Percentiles rank a stretch among this genome's conserved stretches.
These are phyloP conservation scores for Cherax destructor DNA, from an alignment of 1,140 invertebrate genomes.

Conservation along the genomic window DNA sequence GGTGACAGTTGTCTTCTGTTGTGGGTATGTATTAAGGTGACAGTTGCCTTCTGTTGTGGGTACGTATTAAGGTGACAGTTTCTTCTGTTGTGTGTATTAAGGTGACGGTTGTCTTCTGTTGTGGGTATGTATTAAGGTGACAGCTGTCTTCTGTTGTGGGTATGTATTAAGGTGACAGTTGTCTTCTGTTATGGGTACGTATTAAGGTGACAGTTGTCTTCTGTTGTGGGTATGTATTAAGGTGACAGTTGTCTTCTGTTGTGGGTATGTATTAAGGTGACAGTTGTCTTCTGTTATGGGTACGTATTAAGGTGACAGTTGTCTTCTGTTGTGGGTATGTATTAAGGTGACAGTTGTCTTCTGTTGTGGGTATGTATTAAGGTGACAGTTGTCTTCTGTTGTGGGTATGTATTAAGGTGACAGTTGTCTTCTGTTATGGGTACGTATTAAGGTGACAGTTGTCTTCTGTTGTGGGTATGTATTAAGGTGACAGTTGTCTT, in stretches of 20 bases:
- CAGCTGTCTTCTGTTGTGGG: background rate
- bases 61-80: background rate
- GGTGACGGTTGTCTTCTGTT: too few species aligned
- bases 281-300: too few species aligned
- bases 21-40: background rate
- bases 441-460: background rate
- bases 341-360: background rate
- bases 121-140: background rate
- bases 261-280: background rate
- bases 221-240: background rate
- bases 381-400: too few species aligned
- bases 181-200: too few species aligned
- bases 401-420: too few species aligned
- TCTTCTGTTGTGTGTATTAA: background rate
- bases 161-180: background rate
- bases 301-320: too few species aligned
- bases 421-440: too few species aligned
- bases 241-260: background rate
- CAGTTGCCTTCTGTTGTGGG: too few species aligned
- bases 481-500: too few species aligned
- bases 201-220: too few species aligned
- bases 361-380: background rate
- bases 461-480: conserved; percentile 11
- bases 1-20: background rate
- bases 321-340: background rate